Conservation (phyloP, 2,113 vertebrate genomes). For the Heloderma charlesbogerti region DNA sequence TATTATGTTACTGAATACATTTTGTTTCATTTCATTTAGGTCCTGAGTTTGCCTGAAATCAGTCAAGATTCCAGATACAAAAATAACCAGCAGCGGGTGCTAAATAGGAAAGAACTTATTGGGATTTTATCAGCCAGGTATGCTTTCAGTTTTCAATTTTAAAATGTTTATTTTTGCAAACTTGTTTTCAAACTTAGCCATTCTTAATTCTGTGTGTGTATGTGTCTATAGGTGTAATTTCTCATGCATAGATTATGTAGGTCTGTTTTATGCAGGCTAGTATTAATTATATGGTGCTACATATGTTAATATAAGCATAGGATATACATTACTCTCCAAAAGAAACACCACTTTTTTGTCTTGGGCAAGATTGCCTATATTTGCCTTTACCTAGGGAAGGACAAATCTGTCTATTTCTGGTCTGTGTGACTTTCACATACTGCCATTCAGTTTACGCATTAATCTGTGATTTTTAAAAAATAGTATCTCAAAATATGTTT, state of each 20-base stretch:
- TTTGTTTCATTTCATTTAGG: slow-evolving; percentile 74
- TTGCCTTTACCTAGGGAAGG: not conserved
- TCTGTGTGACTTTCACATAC: not conserved
- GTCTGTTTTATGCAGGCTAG: not conserved
- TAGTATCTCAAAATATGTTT: not conserved
- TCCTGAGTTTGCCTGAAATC: slow-evolving; percentile 84
- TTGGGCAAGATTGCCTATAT: not conserved
- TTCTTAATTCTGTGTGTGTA: not conserved
- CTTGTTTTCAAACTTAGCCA: not conserved
- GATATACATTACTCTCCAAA: not conserved
- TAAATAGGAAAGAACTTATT: slow-evolving; percentile 87
- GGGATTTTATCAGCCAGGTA: slow-evolving; percentile 84
- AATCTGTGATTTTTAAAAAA: not conserved
- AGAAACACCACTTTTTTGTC: not conserved
- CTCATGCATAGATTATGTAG: not conserved
- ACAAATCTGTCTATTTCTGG: not conserved
- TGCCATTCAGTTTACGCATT: not conserved
- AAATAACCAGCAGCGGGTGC: slow-evolving; percentile 89
- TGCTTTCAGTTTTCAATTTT: slow-evolving; percentile 37
- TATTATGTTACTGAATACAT: slow-evolving; percentile 22
- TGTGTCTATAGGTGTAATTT: not conserved
- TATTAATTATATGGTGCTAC: not conserved
- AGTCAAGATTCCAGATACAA: slow-evolving; percentile 82
- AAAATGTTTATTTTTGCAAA: not conserved
- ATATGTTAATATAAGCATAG: not conserved